phyloP scores from a whole-genome alignment of 2,797 vertebrate genomes.

The Tamandua tetradactyla region DNA sequence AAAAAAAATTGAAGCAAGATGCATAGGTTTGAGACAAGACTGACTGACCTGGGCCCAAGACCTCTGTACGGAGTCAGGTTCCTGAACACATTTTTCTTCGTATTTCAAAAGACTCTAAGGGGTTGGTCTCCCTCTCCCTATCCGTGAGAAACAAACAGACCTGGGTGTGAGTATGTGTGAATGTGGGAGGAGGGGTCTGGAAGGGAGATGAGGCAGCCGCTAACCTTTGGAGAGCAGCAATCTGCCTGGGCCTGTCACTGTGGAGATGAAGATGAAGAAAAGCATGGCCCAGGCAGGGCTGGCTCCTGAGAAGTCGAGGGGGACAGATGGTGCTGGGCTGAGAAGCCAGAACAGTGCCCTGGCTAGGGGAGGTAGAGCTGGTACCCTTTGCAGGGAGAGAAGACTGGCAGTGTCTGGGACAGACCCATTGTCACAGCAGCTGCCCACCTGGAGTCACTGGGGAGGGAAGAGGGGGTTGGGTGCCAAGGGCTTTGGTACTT shows the following conservation, averaged over 20 bases:
- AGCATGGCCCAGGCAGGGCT: not conserved
- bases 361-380: no score
- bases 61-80: constrained; percentile 77
- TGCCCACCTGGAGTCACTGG: not conserved
- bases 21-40: constrained; percentile 86
- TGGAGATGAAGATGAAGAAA: not conserved
- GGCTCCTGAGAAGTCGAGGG: constrained; percentile 42
- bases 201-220: constrained; percentile 73
- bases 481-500: constrained; percentile 55
- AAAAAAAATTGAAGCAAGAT: constrained; percentile 86
- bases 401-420: not conserved
- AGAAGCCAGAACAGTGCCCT: no score
- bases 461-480: not conserved
- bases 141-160: not conserved
- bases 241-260: constrained; percentile 52
- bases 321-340: not conserved
- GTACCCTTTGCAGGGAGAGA: no score
- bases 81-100: constrained; percentile 82
- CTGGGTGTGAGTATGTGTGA: not conserved
- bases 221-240: constrained; percentile 73
- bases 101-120: constrained; percentile 70
- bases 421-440: constrained; percentile 30
- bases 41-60: constrained; percentile 77
- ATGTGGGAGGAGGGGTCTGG: constrained; percentile 23
- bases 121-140: constrained; percentile 77